Evolutionary conservation across 2,888 invertebrate species (phyloP), one percentile per base, ranked within the genome.

Genomic region (Orthosia incerta): DNA sequence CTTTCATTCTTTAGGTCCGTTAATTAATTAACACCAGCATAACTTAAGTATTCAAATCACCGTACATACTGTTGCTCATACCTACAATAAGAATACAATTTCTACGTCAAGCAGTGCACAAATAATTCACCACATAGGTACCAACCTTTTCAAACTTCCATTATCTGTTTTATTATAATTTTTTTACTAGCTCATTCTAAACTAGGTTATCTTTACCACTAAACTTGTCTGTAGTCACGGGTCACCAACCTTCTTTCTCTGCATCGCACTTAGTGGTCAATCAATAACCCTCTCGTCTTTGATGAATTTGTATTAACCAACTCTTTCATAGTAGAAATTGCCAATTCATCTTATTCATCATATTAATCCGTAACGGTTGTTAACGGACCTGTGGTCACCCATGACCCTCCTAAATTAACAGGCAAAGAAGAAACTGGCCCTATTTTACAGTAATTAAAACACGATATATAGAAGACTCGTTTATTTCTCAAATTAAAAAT

Each of bases 401-500:
- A 71, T 39, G 1, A 20, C 9, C 48, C 15, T 55, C n/a, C 23
- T 1, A 31, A 20, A 15, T 20, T 18, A 79, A 23, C 13, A 1
- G 12, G n/a, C 12, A 1, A 11, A 45, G 15, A 55, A 45, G 11
- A 26, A n/a, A 53, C 11, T 13, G 48, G 23, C 51, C 26, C 46
- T 51, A 51, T 63, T 55, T 62, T 9, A 18, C 12, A 72, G 20
- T 71, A 74, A 85, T 73, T 79, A 64, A 86, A 86, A 76, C 72
- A 71, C 70, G 50, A 56, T 75, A 63, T 74, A 62, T 31, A 11
- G 12, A 55, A 64, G 18, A 68, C n/a, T 66, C 62, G 67, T 86
- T 87, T 87, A 85, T 83, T 83, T 57, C 26, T 68, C 60, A 59
- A 67, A 71, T 55, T 78, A 76, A 67, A 82, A 77, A 80, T 79